Evolutionary conservation across 2,888 invertebrate species (phyloP), one percentile per base, ranked within the genome.

Genomic region (Platerodrilus igneus): DNA sequence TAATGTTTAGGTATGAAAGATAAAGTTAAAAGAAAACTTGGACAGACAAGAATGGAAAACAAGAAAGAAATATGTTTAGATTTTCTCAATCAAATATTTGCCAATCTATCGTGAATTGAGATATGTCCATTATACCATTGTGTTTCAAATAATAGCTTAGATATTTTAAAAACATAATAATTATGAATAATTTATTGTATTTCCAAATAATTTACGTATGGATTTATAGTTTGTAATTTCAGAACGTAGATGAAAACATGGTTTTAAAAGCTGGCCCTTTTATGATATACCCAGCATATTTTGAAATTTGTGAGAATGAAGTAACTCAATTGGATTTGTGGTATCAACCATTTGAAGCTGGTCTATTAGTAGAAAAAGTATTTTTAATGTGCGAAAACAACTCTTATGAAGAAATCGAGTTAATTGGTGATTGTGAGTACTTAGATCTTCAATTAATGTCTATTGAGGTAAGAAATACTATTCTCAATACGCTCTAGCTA

Each of bases 381-480:
- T 64, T 60, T 36, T 39, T 71, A 11, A 49, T 71, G 8, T 67
- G 70, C 36, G 64, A 71, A 46, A 73, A 72, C 50, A 63, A 64
- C 27, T 56, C 63, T 1, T 55, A 62, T 16, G 51, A 66, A 35
- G 55, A 60, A 27, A 50, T 68, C 2, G 70, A 72, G 44, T 48
- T 73, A 20, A 55, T 71, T 13, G 73, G 72, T 2, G 72, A 73
- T 46, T 69, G 67, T 9, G 38, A 70, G 2, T 46, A 59, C 18
- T 71, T 68, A 44, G 59, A 65, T 11, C 50, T 53, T 10, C 46
- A 45, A 18, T 50, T 55, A 20, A 37, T 64, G 4, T 51, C 37
- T 22, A 50, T 63, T 31, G 43, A 55, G 10, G 61, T 62, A 48
- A 40, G 50, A 28, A 23, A 29, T 20, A 9, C 19, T 36, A 27